These are phyloP conservation scores for Alcedo atthis DNA, from an alignment of 2,797 vertebrate species.

Conservation along the genomic window DNA sequence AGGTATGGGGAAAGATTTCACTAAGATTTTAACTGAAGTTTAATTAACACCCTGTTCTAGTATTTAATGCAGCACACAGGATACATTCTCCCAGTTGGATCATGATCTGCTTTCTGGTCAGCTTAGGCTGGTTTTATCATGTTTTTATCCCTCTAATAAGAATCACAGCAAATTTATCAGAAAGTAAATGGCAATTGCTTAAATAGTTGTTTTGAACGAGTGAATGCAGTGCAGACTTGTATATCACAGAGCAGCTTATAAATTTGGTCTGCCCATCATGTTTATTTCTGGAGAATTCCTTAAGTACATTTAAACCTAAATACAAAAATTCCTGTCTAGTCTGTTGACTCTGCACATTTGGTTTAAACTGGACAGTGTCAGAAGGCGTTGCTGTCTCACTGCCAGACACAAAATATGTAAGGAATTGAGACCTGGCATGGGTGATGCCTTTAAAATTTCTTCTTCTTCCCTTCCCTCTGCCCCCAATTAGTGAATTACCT, in stretches of 20 bases:
- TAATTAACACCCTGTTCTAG: background rate
- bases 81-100: constrained; percentile 5
- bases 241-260: constrained; percentile 33
- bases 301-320: constrained; percentile 46
- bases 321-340: constrained; percentile 49
- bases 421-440: constrained; percentile 25
- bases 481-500: constrained; percentile 80
- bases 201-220: background rate
- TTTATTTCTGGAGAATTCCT: constrained; percentile 63
- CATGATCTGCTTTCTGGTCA: background rate
- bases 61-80: background rate
- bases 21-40: background rate
- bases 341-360: constrained; percentile 43
- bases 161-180: constrained; percentile 39
- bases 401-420: constrained; percentile 41
- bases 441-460: background rate
- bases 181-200: constrained; percentile 21
- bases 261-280: constrained; percentile 34
- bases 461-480: background rate
- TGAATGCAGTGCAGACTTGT: constrained; percentile 17
- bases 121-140: background rate
- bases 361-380: constrained; percentile 19
- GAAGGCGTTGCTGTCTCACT: background rate
- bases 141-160: constrained; percentile 10
- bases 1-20: constrained; percentile 25